Evolutionary conservation across 2,113 vertebrate genomes (phyloP), one percentile per base, ranked within the genome.

Genomic region (Odocoileus virginianus): DNA sequence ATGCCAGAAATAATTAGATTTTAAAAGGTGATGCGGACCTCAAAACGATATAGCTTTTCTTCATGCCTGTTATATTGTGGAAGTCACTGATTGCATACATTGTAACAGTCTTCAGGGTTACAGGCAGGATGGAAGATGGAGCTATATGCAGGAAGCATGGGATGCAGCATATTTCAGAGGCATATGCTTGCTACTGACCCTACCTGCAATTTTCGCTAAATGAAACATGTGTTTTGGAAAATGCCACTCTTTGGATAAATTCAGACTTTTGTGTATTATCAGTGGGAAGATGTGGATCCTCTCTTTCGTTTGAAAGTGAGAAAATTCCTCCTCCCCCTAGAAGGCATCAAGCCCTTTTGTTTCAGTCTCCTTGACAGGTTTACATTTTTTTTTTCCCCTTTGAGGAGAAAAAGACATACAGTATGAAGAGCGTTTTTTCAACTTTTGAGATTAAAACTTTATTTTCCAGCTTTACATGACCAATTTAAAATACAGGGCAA

Each of bases 1-100:
- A 93, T 96, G 98, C 94, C 97, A 98, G 93, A 98, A 98, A 98
- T 98, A 98, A 98, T 97, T 98, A 97, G 71, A 91, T 98, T 71
- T 93, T 97, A 97, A 97, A 98, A 96, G 93, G 87, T 97, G 98
- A 97, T 60, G 28, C 82, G 79, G 93, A 25, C 21, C 17, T 98
- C 54, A 91, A 97, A 95, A 81, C 93, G 85, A 40, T 81, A 10
- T 33, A 78, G 95, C 54, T 83, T 97, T 97, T 94, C 95, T 95
- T 45, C 97, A 91, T 40, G 92, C 64, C 5, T 58, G 85, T 86
- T 91, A 52, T 15, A 3, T 16, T 50, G 67, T 89, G 74, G 94
- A 71, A 88, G 92, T 94, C 82, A 64, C 4, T 19, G 33, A n/a
- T 1, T 79, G 60, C 30, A 85, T 86, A 27, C 74, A 43, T 74